Conservation (phyloP, 2,888 invertebrate species). For the Caradrina kadenii region DNA sequence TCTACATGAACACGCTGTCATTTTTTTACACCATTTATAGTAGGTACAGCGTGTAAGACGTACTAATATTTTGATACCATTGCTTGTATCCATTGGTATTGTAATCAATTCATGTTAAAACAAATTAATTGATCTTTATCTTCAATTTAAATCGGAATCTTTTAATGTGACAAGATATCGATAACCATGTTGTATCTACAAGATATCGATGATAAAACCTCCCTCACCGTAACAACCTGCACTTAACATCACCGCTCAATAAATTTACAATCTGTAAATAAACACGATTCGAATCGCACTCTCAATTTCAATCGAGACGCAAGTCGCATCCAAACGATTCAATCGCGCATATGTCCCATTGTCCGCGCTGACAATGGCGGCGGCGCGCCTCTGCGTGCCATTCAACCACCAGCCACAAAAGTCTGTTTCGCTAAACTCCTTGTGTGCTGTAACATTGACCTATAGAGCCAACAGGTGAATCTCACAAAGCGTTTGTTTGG, state of each 20-base stretch:
- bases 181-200: neutral
- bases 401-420: slow-evolving; percentile 84
- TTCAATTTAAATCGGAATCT: neutral
- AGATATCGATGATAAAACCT: slow-evolving; percentile 9
- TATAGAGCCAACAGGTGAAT: slow-evolving; percentile 89
- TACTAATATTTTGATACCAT: too few relatives aligned
- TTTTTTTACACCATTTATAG: too few relatives aligned
- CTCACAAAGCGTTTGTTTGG: slow-evolving; percentile 87
- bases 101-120: too few relatives aligned
- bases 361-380: slow-evolving; percentile 81
- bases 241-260: slow-evolving; percentile 44
- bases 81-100: too few relatives aligned
- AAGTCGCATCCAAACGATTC: slow-evolving; percentile 81
- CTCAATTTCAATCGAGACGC: slow-evolving; percentile 84
- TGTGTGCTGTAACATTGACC: slow-evolving; percentile 89
- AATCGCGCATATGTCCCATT: slow-evolving; percentile 86
- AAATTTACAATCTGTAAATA: slow-evolving; percentile 64
- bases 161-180: too few relatives aligned
- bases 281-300: slow-evolving; percentile 73
- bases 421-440: slow-evolving; percentile 89
- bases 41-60: too few relatives aligned
- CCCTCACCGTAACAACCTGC: slow-evolving; percentile 16
- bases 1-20: too few relatives aligned
- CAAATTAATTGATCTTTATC: too few relatives aligned
- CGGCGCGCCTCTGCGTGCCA: slow-evolving; percentile 78